These are phyloP conservation scores for Kryphioiulus occultus DNA, from an alignment of 2,888 invertebrate species.

Conservation along the genomic window DNA sequence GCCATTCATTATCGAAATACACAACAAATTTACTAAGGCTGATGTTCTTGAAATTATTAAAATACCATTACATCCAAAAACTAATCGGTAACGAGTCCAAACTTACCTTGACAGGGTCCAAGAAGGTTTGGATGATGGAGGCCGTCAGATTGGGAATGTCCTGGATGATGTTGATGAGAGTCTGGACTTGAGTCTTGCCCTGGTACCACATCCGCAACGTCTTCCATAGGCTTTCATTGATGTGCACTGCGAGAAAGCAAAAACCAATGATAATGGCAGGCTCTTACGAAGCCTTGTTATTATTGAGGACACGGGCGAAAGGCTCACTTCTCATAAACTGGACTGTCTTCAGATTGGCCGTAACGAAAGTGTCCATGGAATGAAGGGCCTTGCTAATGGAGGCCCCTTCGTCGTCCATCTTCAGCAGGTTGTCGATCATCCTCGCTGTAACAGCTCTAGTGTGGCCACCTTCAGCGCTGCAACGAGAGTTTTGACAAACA, in stretches of 20 bases:
- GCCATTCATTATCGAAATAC: no score
- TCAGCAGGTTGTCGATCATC: neutral
- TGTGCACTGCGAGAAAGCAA: neutral
- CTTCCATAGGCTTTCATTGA: constrained; percentile 45
- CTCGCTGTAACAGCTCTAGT: neutral
- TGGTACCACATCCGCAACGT: neutral
- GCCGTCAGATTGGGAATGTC: constrained; percentile 46
- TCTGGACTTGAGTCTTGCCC: neutral
- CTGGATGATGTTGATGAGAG: constrained; percentile 48
- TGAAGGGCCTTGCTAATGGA: neutral
- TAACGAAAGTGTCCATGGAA: neutral
- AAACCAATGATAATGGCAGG: neutral
- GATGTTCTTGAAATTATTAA: no score
- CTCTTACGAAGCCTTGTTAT: no score
- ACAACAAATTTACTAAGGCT: no score
- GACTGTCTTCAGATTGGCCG: neutral
- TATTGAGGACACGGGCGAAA: neutral
- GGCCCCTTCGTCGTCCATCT: neutral
- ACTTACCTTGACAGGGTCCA: constrained; percentile 45
- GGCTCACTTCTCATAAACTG: neutral
- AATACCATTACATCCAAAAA: no score
- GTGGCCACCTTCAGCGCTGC: neutral
- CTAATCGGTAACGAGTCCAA: no score
- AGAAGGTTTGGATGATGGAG: constrained; percentile 7
- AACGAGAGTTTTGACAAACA: no score